These are phyloP conservation scores for Chromis chromis DNA, from an alignment of 2,797 vertebrate genomes.

Conservation along the genomic window DNA sequence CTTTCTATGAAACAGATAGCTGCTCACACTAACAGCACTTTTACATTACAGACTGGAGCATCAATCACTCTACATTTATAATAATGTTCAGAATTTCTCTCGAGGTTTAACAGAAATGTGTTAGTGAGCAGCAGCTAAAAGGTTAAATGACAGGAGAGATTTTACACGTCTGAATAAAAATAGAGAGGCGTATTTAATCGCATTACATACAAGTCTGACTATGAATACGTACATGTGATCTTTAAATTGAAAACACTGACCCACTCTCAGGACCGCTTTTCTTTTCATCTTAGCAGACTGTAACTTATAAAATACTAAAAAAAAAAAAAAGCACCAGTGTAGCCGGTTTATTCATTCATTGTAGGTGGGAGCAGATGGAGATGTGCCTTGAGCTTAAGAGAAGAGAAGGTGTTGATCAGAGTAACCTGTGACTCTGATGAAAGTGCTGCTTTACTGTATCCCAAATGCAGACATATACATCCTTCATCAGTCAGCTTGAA, in stretches of 20 bases:
- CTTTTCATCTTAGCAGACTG: slow-evolving; percentile 8
- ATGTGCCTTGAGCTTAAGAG: slow-evolving; percentile 15
- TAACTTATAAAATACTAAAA: slow-evolving; percentile 12
- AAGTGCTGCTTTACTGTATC: slow-evolving; percentile 8
- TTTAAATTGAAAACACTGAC: slow-evolving; percentile 10
- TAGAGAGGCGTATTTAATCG: neutral
- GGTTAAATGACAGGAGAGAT: neutral
- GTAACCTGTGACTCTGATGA: slow-evolving; percentile 8
- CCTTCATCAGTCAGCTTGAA: no score
- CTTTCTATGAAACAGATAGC: slow-evolving; percentile 10
- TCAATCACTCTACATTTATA: no score
- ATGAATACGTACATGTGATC: neutral
- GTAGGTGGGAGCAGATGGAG: slow-evolving; percentile 38
- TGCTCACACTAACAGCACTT: neutral
- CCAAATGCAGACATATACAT: neutral
- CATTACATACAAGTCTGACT: slow-evolving; percentile 9
- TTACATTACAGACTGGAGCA: no score
- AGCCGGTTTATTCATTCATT: slow-evolving; percentile 11
- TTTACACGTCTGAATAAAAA: slow-evolving; percentile 2
- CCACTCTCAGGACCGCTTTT: neutral
- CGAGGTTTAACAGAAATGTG: neutral
- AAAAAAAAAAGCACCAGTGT: neutral
- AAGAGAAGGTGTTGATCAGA: slow-evolving; percentile 33
- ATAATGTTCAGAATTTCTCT: no score
- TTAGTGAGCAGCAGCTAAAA: neutral